phyloP scores from a whole-genome alignment of 2,113 vertebrate species.

The Vireo altiloquus region DNA sequence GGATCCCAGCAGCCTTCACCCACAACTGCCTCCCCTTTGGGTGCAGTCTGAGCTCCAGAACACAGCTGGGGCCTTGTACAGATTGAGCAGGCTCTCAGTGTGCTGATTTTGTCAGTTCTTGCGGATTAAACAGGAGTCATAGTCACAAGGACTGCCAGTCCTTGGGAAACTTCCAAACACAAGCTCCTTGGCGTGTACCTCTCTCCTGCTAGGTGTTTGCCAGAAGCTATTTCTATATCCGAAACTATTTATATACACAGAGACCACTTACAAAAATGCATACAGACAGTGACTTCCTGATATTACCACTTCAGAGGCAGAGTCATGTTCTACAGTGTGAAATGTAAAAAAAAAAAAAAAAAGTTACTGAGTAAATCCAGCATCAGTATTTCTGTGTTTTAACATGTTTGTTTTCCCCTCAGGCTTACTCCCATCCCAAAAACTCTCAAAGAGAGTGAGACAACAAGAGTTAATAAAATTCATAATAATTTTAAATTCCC shows the following conservation, averaged over 20 bases:
- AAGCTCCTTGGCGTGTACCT: not conserved
- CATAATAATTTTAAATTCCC: not conserved
- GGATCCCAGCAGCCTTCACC: fast-evolving
- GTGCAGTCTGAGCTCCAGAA: not conserved
- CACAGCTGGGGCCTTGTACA: not conserved
- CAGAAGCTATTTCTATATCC: not conserved
- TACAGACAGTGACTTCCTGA: not conserved
- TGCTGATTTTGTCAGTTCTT: not conserved
- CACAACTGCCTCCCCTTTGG: not conserved
- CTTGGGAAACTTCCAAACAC: not conserved
- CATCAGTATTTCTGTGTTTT: not conserved
- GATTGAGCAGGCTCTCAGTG: not conserved
- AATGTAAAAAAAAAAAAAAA: not conserved
- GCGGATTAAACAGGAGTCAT: not conserved
- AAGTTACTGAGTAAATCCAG: not conserved
- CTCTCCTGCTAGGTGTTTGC: not conserved
- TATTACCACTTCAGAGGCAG: not conserved
- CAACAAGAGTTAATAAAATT: not conserved
- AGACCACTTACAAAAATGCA: not conserved
- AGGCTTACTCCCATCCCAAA: not conserved
- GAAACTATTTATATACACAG: not conserved
- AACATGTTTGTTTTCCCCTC: not conserved
- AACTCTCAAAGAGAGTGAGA: not conserved
- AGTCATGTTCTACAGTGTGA: not conserved
- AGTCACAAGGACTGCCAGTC: not conserved